Conservation (phyloP, 64 coral and sea anemone genomes). For the Pocillopora verrucosa region DNA sequence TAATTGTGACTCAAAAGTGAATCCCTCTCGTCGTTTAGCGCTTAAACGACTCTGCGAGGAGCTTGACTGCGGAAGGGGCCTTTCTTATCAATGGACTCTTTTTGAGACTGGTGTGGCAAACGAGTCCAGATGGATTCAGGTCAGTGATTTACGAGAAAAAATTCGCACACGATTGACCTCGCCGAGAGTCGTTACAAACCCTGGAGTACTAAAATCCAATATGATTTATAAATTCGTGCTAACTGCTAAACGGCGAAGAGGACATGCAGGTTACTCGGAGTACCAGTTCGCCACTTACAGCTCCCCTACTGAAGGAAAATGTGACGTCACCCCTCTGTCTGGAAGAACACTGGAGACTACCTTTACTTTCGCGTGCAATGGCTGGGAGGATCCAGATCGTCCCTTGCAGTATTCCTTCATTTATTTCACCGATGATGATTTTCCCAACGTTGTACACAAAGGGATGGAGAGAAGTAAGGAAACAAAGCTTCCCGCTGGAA, state of each 20-base stretch:
- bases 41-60: conserved; percentile 6
- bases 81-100: conserved; percentile 3
- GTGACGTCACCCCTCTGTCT: not conserved
- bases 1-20: conserved; percentile 4
- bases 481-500: conserved; percentile 25
- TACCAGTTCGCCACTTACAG: conserved; percentile 7
- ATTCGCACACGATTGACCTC: conserved; percentile 14
- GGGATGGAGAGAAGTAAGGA: not conserved
- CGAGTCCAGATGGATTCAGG: not conserved
- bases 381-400: conserved; percentile 31
- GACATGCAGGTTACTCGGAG: conserved; percentile 3
- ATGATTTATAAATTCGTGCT: conserved; percentile 1
- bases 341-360: conserved; percentile 23
- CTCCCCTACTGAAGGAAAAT: not conserved
- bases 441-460: conserved; percentile 10
- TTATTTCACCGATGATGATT: conserved; percentile 7
- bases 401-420: conserved; percentile 27
- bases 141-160: not conserved
- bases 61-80: not conserved
- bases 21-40: conserved; percentile 12
- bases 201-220: not conserved
- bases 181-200: not conserved
- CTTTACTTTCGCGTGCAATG: conserved; percentile 23
- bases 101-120: not conserved
- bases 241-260: not conserved